Percentiles rank a stretch among this genome's conserved stretches.
Conservation (phyloP, 1,140 invertebrate genomes). For the Stegodyphus dumicola region DNA sequence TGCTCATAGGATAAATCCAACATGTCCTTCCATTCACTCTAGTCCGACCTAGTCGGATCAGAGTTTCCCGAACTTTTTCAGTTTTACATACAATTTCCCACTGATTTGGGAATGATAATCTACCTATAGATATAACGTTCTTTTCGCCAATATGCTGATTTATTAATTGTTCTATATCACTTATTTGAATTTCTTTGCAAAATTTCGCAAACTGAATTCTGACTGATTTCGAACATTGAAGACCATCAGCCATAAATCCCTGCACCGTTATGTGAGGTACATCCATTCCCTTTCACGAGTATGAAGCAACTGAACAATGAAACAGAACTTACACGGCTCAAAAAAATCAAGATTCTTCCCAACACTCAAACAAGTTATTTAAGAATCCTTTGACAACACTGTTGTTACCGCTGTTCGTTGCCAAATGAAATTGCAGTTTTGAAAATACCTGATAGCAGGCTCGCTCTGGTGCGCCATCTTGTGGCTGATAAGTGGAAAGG, state of each 20-base stretch:
- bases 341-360: too few species aligned
- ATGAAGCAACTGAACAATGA: too few species aligned
- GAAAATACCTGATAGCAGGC: too few species aligned
- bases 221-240: neutral
- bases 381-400: too few species aligned
- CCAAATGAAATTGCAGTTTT: too few species aligned
- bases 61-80: constrained; percentile 11
- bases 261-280: too few species aligned
- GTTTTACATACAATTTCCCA: constrained; percentile 12
- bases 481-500: too few species aligned
- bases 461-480: too few species aligned
- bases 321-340: too few species aligned
- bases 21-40: constrained; percentile 16
- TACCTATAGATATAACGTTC: neutral
- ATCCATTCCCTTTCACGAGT: too few species aligned
- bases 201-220: constrained; percentile 37
- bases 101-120: constrained; percentile 30
- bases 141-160: neutral
- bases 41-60: constrained; percentile 8
- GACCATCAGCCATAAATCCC: neutral
- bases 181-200: neutral
- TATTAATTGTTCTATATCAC: constrained; percentile 16
- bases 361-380: too few species aligned
- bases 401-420: too few species aligned
- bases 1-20: constrained; percentile 30